Conservation (phyloP, 2,797 vertebrate genomes). For the Chelidonichthys spinosus region DNA sequence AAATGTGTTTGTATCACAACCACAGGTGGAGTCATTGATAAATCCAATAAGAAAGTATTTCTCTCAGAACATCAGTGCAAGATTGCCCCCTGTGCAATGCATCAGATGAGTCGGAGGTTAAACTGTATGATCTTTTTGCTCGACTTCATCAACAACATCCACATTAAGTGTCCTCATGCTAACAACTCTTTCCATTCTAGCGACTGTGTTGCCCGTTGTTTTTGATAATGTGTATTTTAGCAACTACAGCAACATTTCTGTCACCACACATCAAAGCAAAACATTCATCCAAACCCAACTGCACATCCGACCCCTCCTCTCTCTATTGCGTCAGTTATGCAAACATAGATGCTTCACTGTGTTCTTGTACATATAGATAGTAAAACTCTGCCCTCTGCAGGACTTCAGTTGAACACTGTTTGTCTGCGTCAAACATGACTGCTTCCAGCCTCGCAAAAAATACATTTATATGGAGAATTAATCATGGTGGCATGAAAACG, state of each 20-base stretch:
- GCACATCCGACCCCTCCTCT: constrained; percentile 21
- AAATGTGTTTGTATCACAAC: constrained; percentile 72
- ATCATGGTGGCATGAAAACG: constrained; percentile 38
- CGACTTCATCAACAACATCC: constrained; percentile 26
- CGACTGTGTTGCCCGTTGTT: background rate
- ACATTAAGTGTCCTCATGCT: background rate
- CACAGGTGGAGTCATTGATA: constrained; percentile 50
- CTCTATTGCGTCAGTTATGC: constrained; percentile 51
- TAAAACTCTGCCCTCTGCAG: constrained; percentile 89
- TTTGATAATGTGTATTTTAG: background rate
- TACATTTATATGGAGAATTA: constrained; percentile 50
- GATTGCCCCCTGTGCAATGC: constrained; percentile 8
- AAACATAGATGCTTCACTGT: constrained; percentile 61
- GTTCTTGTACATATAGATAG: constrained; percentile 68
- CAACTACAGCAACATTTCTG: background rate
- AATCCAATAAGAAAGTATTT: constrained; percentile 30
- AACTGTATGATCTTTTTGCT: constrained; percentile 19
- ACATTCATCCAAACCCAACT: constrained; percentile 10
- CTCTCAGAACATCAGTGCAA: constrained; percentile 22
- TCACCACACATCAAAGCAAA: constrained; percentile 5
- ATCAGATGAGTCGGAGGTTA: constrained; percentile 18
- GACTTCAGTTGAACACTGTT: constrained; percentile 65
- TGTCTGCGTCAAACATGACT: constrained; percentile 23
- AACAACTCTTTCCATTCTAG: background rate
- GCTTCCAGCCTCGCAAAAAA: constrained; percentile 24